Evolutionary conservation across 2,888 invertebrate genomes (phyloP).

Genomic region (Chloroclystis v-ata): DNA sequence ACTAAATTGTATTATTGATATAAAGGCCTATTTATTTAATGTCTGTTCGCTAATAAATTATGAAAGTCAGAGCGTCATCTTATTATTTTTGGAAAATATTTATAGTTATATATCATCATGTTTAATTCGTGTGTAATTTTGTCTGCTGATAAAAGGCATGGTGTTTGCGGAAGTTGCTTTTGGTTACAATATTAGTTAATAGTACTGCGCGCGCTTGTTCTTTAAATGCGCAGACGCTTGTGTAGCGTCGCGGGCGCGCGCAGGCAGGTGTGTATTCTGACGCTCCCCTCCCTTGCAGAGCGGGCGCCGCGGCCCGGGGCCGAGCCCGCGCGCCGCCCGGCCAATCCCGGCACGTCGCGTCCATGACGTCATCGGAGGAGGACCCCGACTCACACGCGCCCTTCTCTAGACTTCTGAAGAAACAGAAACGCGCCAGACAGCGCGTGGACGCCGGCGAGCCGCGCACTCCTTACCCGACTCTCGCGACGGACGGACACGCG

Average conservation of each 20-base stretch:
- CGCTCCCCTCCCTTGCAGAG: constrained; percentile 72
- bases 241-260: constrained; percentile 37
- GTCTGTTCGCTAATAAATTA: background rate
- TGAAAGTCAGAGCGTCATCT: background rate
- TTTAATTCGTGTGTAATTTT: too few relatives aligned
- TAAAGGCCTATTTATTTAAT: constrained; percentile 1
- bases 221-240: constrained; percentile 38
- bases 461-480: constrained; percentile 91
- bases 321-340: constrained; percentile 81
- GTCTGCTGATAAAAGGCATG: background rate
- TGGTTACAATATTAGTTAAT: constrained; percentile 15
- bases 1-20: constrained; percentile 18
- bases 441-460: constrained; percentile 97
- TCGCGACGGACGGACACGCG: constrained; percentile 76
- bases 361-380: constrained; percentile 98
- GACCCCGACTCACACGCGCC: constrained; percentile 95
- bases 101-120: too few relatives aligned
- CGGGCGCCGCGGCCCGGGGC: constrained; percentile 77
- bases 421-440: constrained; percentile 95
- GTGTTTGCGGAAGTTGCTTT: constrained; percentile 39
- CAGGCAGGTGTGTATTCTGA: constrained; percentile 65
- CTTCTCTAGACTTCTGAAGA: constrained; percentile 95
- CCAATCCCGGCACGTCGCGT: constrained; percentile 90
- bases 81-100: too few relatives aligned
- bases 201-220: constrained; percentile 23